phyloP scores from a whole-genome alignment of 2,797 vertebrate genomes.

The Lagocephalus sceleratus region DNA sequence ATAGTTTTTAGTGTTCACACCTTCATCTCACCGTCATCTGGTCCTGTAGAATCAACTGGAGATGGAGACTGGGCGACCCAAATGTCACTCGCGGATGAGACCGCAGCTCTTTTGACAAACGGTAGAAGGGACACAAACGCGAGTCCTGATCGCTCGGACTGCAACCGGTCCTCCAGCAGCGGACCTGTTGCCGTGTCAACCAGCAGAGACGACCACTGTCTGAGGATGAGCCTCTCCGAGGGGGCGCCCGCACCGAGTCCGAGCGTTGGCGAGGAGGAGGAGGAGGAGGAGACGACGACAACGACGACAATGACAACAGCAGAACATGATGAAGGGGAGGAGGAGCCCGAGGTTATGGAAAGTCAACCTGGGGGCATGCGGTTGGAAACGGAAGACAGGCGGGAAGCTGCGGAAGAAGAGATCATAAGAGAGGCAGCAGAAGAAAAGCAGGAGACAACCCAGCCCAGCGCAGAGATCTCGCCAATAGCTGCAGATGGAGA shows the following conservation, averaged over 20 bases:
- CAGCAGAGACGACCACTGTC: conserved; percentile 12
- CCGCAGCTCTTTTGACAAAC: conserved; percentile 39
- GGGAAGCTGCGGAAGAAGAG: conserved; percentile 5
- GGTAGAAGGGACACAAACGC: conserved; percentile 25
- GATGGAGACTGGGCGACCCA: conserved; percentile 13
- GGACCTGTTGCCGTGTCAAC: conserved; percentile 24
- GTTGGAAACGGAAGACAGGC: conserved; percentile 12
- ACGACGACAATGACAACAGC: too few species aligned
- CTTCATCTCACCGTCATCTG: background rate
- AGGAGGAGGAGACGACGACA: conserved; percentile 66
- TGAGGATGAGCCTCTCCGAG: conserved; percentile 30
- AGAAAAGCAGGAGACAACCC: conserved; percentile 17
- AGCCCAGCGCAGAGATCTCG: conserved; percentile 1
- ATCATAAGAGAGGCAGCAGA: conserved; percentile 4
- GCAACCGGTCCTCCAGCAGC: conserved; percentile 23
- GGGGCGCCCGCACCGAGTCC: conserved; percentile 20
- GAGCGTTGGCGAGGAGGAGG: conserved; percentile 36
- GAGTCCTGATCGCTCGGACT: conserved; percentile 9
- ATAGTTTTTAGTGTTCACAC: conserved; percentile 6
- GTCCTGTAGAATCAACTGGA: conserved; percentile 22
- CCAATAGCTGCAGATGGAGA: conserved; percentile 3
- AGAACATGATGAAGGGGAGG: conserved; percentile 70
- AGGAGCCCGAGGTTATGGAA: conserved; percentile 43
- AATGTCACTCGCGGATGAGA: conserved; percentile 6
- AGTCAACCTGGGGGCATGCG: conserved; percentile 29